Evolutionary conservation across 2,113 vertebrate species (phyloP), one percentile per base, ranked within the genome.

Genomic region (Psittacus erithacus): DNA sequence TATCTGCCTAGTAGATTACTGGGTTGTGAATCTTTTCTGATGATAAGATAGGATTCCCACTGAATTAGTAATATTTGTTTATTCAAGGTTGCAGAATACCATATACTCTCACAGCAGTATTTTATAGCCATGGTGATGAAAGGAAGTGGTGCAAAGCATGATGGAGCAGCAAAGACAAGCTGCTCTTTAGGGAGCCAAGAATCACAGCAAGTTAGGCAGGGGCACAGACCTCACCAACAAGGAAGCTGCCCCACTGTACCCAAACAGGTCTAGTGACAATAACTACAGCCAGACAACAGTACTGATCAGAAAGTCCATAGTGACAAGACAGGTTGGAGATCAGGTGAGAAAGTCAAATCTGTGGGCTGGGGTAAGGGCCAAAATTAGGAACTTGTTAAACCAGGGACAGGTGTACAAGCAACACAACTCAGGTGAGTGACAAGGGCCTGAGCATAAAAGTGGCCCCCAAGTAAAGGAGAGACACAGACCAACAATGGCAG

Each of bases 401-500:
- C 10, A 3, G 33, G 23, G 15, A 33, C 41, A 55, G 24, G 18
- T 17, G 23, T 33, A n/a, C 11, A 29, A 64, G 49, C 39, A 47
- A 11, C 19, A 27, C 6, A 76, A 73, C 43, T 69, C 31, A n/a
- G 25, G 19, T 68, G 28, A 86, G 35, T 2, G 3, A 8, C 11
- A 68, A 47, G 20, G 47, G 28, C 31, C 59, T 87, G 41, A 64
- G 44, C 7, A 18, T 12, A 50, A 38, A n/a, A 69, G 33, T 17
- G 20, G 3, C 19, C 20, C 18, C 39, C 0, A 1, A 73, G 43
- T 4, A 57, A 47, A 84, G 47, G 27, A 65, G 41, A 17, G 43
- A n/a, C 22, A 31, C 19, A 43, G 6, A 6, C 7, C 2, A 17
- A 31, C 17, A 50, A 2, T 0, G 10, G 11, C 33, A 64, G 31